Evolutionary conservation across 1,140 invertebrate species (phyloP), one percentile per base, ranked within the genome.

Genomic region (Tetraneura akinire): DNA sequence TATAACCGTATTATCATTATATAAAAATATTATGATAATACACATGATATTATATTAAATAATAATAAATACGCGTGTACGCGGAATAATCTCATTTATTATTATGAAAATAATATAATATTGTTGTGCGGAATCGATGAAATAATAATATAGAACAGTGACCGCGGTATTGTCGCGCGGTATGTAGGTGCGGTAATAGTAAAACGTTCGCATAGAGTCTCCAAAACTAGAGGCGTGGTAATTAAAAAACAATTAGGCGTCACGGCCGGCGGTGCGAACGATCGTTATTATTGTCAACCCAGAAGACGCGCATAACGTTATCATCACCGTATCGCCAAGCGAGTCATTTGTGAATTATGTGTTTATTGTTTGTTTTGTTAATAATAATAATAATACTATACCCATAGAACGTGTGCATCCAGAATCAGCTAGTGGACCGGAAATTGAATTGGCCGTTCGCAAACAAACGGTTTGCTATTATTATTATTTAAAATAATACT

Each of bases 161-260:
- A n/a, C n/a, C n/a, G n/a, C n/a, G n/a, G n/a, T n/a, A n/a, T n/a
- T n/a, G n/a, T n/a, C n/a, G n/a, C n/a, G n/a, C n/a, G n/a, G n/a
- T n/a, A n/a, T n/a, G n/a, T n/a, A n/a, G n/a, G n/a, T n/a, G n/a
- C n/a, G 32, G 32, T 37, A 37, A 37, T 37, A 37, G 32, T 37
- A 3, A 37, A 37, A 37, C 8, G 32, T 37, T 4, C 32, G n/a
- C n/a, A n/a, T n/a, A n/a, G n/a, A 37, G 8, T 37, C 3, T 37
- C 32, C 8, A 3, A 8, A 37, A 37, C 32, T 37, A 37, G 32
- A 37, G 8, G 32, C 32, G 32, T 37, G 32, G 64, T 66, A 66
- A 66, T 66, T 66, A 66, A 66, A 66, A 66, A 66, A 21, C 64
- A 66, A 66, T 66, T 66, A 66, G 64, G 64, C 64, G 64, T 13